Evolutionary conservation across 2,113 vertebrate genomes (phyloP), one percentile per base, ranked within the genome.

Genomic region (Blennius ocellaris): DNA sequence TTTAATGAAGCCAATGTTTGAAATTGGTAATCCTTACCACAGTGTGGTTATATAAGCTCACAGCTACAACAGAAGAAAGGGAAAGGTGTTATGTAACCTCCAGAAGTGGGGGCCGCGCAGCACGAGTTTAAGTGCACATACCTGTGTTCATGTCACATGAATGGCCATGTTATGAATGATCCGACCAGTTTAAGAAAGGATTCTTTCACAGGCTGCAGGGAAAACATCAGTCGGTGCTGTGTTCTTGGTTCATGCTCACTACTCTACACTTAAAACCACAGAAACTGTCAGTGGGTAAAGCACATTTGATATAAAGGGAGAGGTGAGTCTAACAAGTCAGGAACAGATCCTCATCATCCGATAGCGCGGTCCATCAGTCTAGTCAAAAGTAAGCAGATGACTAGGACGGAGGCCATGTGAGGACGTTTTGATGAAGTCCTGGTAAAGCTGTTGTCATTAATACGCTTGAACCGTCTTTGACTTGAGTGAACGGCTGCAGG

Each of bases 401-500:
- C 52, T 39, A 38, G 37, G 41, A 69, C 72, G 7, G 30, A 81
- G 63, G 70, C 64, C 61, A 21, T 14, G 7, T 37, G 41, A 71
- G 78, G 83, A 71, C 36, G 54, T 72, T 78, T 56, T 55, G 63
- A 70, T 73, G 15, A 81, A 72, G 54, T 64, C 63, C 11, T 67
- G 52, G 30, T 30, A 75, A 72, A 56, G 61, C 64, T 12, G 7
- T 61, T 69, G 69, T 78, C 73, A 79, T 84, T 85, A 81, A 73
- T 77, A 67, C 40, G 58, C 81, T 78, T 76, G 50, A 74, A 48
- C 47, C 5, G 12, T 64, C 56, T 82, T 73, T 58, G 65, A 81
- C 70, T 86, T 78, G 64, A 78, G 40, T 73, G 73, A 87, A 59
- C 78, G 65, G 84, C 74, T 76, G 67, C 76, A 67, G 83, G 77